Percentiles rank a stretch among this genome's conserved stretches.
Evolutionary conservation across 2,888 invertebrate genomes (phyloP).

Genomic region (Archips xylosteana): DNA sequence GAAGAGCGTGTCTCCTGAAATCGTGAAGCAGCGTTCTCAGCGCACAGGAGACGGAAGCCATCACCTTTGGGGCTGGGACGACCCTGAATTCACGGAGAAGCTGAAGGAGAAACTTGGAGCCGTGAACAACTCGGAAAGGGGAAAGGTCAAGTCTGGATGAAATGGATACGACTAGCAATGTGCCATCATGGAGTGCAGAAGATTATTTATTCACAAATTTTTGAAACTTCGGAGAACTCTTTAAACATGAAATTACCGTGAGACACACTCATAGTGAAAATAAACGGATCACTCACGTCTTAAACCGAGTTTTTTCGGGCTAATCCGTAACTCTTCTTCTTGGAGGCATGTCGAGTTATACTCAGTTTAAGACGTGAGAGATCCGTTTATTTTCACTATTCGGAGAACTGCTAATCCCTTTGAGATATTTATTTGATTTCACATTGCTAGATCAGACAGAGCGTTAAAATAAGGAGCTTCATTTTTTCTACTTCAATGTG

Average conservation of each 20-base stretch:
- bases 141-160: conserved; percentile 53
- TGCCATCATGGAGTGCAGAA: not conserved
- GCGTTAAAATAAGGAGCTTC: not conserved
- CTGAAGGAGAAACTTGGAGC: conserved; percentile 70
- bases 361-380: too few relatives aligned
- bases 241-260: too few relatives aligned
- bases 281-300: too few relatives aligned
- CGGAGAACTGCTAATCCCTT: not conserved
- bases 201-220: not conserved
- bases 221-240: not conserved
- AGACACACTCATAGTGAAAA: too few relatives aligned
- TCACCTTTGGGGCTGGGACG: conserved; percentile 90
- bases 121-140: conserved; percentile 56
- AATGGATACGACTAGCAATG: not conserved
- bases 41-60: conserved; percentile 89
- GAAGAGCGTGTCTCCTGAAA: conserved; percentile 88
- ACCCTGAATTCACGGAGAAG: conserved; percentile 85
- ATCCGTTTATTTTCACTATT: too few relatives aligned
- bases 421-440: not conserved
- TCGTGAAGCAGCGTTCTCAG: conserved; percentile 86
- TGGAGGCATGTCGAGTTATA: too few relatives aligned
- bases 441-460: conserved; percentile 1
- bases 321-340: too few relatives aligned
- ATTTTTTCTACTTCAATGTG: not conserved
- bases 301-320: too few relatives aligned